Base-by-base conservation (phyloP, 2,797 vertebrate genomes). In the Urocyon cinereoargenteus region DNA sequence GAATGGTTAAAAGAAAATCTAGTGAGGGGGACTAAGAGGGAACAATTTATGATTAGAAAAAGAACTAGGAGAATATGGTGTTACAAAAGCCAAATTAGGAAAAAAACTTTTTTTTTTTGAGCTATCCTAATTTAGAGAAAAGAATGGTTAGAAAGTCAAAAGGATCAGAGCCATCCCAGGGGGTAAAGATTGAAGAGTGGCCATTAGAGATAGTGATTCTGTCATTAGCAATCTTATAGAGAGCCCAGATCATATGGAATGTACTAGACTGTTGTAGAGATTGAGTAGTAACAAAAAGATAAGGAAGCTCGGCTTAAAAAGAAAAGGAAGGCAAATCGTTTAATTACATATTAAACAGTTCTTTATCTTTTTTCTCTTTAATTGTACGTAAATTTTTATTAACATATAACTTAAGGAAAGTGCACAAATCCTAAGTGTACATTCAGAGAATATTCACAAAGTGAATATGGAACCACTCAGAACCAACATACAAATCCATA, bases 351-450 rank as follows among this genome's bases (percentile, higher is more conserved):
- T 59, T 64, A 59, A 94, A 73, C 11, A 73, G 14, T 93, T 93
- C 13, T 18, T 31, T 86, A 18, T 49, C 64, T 57, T 57, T 61
- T 86, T 78, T n/a, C 16, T 51, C 61, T 75, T 82, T 19, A 51
- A 57, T 62, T 91, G 91, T 70, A 84, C 72, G 4, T 53, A 91
- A 66, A 68, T 34, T 22, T 77, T 94, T 81, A 94, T 66, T 55
- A 45, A 77, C 73, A 9, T 51, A 81, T 72, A 85, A 79, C 31
- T 95, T 90, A 15, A 86, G 55, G 8, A 45, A 82, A 62, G 26
- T 62, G 19, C 51, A 73, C 11, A 59, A 31, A 83, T 53, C 11
- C 0, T 90, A 77, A 34, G 6, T 26, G 2, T 22, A 15, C 11
- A 62, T 7, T 92, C 77, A 94, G 3, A 28, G 26, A 72, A 62